Base-by-base conservation (phyloP, 2,113 vertebrate species). In the Scalopus aquaticus region DNA sequence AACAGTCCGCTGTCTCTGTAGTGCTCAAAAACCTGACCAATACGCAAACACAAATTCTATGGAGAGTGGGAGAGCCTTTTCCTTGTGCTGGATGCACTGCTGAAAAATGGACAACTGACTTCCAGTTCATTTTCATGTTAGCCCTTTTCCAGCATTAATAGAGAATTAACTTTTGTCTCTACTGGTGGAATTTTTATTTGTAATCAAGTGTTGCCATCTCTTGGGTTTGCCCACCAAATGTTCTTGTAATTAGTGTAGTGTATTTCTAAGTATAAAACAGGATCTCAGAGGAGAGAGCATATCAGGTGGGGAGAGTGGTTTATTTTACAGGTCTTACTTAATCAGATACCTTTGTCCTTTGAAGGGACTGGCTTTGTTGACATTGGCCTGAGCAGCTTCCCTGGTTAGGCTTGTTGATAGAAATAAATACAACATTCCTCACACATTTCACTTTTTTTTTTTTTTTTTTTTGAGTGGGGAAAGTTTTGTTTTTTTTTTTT, bases 291-390 rank as follows among this genome's bases (percentile, higher is more conserved):
- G 54, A 49, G 42, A 37, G 26, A 90, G 44, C 3, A 8, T 64
- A 32, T 87, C 80, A 39, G 35, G 20, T 49, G 17, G 26, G 11
- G 17, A 69, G 19, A 62, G 62, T n/a, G 11, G 15, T 80, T 92
- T 17, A 3, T 95, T 97, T 94, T 83, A 60, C 76, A 82, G 12
- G 85, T 94, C n/a, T 44, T 87, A 60, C 77, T 82, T 95, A 92
- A 84, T 90, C 92, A 67, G 78, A 26, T 93, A 39, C 73, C 88
- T 88, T 97, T 65, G 90, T 78, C 60, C 91, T 96, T 77, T 90
- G 83, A 91, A 94, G 39, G 46, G n/a, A 72, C 12, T 94, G 74
- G 74, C 82, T 78, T 80, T 96, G 81, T 97, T 97, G 96, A 97
- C 64, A 82, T 84, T 96, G 90, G 76, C 93, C 81, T 79, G 42